Evolutionary conservation across 2,888 invertebrate species (phyloP).

Genomic region (Salticus scenicus): DNA sequence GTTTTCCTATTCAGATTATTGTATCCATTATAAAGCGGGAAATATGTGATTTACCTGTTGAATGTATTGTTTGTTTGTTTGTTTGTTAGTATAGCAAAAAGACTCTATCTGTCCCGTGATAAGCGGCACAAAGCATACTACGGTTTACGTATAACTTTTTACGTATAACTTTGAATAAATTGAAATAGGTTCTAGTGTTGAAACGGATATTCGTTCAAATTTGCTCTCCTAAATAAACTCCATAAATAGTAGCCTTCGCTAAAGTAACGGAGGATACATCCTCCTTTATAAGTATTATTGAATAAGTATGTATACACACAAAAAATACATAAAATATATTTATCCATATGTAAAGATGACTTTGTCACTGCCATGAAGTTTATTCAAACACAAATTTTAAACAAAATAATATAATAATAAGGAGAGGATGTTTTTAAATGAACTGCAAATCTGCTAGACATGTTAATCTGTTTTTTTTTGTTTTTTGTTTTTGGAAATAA

Average conservation of each 20-base stretch:
- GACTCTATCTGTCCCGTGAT: not conserved
- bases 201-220: slow-evolving; percentile 5
- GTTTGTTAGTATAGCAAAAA: slow-evolving; percentile 30
- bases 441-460: not conserved
- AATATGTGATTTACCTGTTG: slow-evolving; percentile 3
- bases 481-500: too few species aligned
- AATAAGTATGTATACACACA: slow-evolving; percentile 9
- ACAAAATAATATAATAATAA: not conserved
- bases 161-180: not conserved
- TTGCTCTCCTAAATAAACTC: slow-evolving; percentile 12
- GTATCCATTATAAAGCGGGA: too few species aligned
- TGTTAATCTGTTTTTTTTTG: too few species aligned
- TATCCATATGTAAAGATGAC: slow-evolving; percentile 37
- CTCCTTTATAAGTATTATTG: not conserved
- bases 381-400: slow-evolving; percentile 16
- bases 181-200: slow-evolving; percentile 11
- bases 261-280: not conserved
- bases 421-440: not conserved
- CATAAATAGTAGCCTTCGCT: not conserved
- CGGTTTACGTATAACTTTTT: slow-evolving; percentile 7
- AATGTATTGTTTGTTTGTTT: not conserved
- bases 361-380: slow-evolving; percentile 62
- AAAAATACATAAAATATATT: slow-evolving; percentile 26
- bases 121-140: slow-evolving; percentile 38
- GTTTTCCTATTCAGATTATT: too few species aligned